A percentile compares a stretch with the other conserved stretches of the same genome.
Conservation (phyloP, 2,113 vertebrate species). For the Chunga burmeisteri region DNA sequence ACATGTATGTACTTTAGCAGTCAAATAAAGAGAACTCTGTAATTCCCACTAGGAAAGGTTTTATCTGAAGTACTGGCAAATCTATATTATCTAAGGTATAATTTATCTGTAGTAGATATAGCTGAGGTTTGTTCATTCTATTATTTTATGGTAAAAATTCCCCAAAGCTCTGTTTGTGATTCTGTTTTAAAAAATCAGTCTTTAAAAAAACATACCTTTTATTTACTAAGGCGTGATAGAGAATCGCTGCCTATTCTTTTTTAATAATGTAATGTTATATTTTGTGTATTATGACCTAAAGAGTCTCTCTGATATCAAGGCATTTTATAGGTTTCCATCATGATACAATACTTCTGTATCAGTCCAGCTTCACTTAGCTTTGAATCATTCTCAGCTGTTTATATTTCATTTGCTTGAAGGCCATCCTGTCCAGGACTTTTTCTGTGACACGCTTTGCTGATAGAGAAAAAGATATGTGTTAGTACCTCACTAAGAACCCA, state of each 20-base stretch:
- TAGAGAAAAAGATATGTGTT: background rate
- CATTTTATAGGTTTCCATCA: background rate
- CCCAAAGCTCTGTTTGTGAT: background rate
- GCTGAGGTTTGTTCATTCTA: background rate
- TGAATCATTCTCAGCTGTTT: background rate
- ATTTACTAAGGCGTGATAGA: background rate
- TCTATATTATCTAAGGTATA: background rate
- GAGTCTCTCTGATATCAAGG: background rate
- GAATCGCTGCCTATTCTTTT: background rate
- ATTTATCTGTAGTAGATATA: background rate
- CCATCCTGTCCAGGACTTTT: background rate
- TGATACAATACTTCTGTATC: background rate
- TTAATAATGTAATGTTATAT: background rate
- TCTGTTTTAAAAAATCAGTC: background rate
- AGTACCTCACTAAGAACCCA: background rate
- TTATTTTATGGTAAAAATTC: background rate
- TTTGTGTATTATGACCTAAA: background rate
- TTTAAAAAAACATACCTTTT: background rate
- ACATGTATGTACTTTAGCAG: background rate
- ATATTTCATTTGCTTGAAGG: background rate
- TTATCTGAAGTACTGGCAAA: background rate
- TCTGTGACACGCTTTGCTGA: background rate
- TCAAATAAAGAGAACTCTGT: background rate
- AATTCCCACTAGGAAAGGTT: background rate
- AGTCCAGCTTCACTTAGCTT: background rate